These are phyloP conservation scores for Drosophila nikananu DNA, from an alignment of 1,140 invertebrate genomes.

Conservation along the genomic window DNA sequence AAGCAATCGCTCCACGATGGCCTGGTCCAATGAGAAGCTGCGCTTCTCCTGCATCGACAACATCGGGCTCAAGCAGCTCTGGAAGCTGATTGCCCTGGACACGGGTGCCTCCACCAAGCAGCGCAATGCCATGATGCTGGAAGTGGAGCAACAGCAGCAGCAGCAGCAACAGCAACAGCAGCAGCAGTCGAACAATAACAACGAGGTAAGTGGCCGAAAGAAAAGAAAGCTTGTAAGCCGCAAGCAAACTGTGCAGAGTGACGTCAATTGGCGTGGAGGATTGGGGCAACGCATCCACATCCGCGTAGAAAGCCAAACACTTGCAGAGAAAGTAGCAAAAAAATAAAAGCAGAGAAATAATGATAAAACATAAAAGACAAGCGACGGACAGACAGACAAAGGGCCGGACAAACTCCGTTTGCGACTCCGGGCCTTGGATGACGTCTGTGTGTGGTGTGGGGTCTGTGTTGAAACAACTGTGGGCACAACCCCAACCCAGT, in stretches of 20 bases:
- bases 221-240: conserved; percentile 59
- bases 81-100: conserved; percentile 84
- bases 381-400: not conserved
- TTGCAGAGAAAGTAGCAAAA: conserved; percentile 71
- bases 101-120: conserved; percentile 54
- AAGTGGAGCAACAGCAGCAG: conserved; percentile 53
- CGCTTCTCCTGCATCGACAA: conserved; percentile 84
- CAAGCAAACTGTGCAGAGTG: conserved; percentile 42
- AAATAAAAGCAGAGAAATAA: conserved; percentile 7
- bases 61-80: conserved; percentile 80
- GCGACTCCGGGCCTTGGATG: conserved; percentile 27
- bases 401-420: conserved; percentile 20
- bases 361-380: conserved; percentile 7
- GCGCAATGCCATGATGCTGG: conserved; percentile 34
- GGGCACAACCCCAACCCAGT: conserved; percentile 51
- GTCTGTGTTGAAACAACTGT: conserved; percentile 77
- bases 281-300: conserved; percentile 61
- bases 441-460: conserved; percentile 54
- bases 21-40: conserved; percentile 84
- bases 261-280: conserved; percentile 63
- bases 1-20: conserved; percentile 66
- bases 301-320: conserved; percentile 72
- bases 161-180: conserved; percentile 36
- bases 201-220: conserved; percentile 72
- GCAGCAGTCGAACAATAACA: conserved; percentile 57